Evolutionary conservation across 2,113 vertebrate species (phyloP), one percentile per base, ranked within the genome.

Genomic region (Prionailurus viverrinus): DNA sequence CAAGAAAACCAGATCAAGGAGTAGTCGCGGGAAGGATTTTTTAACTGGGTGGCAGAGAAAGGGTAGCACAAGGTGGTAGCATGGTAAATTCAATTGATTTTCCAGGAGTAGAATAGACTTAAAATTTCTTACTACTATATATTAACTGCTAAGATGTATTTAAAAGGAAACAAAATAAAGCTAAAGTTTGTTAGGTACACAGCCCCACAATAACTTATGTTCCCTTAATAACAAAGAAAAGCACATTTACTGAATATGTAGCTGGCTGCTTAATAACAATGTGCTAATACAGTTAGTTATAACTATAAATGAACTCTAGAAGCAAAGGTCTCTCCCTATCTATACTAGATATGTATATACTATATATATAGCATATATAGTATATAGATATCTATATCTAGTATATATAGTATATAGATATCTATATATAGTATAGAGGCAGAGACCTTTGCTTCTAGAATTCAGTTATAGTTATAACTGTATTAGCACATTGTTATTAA

Each of bases 1-100:
- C n/a, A 97, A 93, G 41, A 92, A 92, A 93, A 81, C 53, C 95
- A 94, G 95, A 93, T 69, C n/a, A 91, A 55, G 29, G 23, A 19
- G 1, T 31, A 87, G 36, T 94, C 51, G 61, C 4, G 29, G 8
- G 36, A 87, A 48, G 2, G 1, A 39, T 81, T 58, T 65, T 83
- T 83, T 61, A 48, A 79, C 53, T 58, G 36, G 36, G 8, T 84
- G 53, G 25, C 27, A 85, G 29, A 29, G 21, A 29, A 2, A 23
- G 1, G 0, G 25, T 31, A 6, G 3, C 6, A 86, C 23, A 5
- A 79, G 5, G 21, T 69, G 15, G 53, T 68, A n/a, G 21, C 1
- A 41, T 9, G 12, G 53, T 79, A 81, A 91, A 45, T 27, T 66
- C 14, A 81, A 19, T 82, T 90, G 41, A 10, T 92, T 95, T 94